These are phyloP conservation scores for Mesoclemmys tuberculata DNA, from an alignment of 2,113 vertebrate species.

Conservation along the genomic window DNA sequence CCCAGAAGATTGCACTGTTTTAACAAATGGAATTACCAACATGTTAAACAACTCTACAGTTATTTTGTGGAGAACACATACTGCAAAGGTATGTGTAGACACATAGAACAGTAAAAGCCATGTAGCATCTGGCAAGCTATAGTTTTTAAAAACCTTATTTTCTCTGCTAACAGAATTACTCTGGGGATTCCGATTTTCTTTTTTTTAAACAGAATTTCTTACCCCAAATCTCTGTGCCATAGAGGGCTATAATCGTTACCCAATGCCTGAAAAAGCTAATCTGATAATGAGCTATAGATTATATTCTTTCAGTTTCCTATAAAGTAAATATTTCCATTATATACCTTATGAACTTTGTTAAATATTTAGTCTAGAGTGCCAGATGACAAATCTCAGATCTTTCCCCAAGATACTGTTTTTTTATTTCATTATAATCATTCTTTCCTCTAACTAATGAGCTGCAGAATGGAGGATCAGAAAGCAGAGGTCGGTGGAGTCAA, in stretches of 20 bases:
- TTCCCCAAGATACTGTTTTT: background rate
- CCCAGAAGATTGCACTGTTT: background rate
- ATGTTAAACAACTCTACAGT: background rate
- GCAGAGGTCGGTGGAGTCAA: background rate
- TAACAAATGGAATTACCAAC: background rate
- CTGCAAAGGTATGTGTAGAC: background rate
- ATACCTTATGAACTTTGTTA: background rate
- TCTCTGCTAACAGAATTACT: background rate
- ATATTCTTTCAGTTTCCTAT: background rate
- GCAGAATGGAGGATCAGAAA: background rate
- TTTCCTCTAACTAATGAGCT: background rate
- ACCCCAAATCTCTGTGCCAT: background rate
- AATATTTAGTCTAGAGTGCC: conserved; percentile 24
- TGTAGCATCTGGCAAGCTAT: accelerated
- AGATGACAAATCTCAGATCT: conserved; percentile 8
- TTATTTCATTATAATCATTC: background rate
- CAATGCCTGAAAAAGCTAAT: conserved; percentile 32
- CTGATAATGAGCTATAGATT: background rate
- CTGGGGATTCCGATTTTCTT: background rate
- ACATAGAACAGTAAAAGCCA: background rate
- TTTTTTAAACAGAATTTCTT: background rate
- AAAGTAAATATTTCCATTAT: conserved; percentile 21
- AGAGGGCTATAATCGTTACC: background rate
- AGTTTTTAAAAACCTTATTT: background rate
- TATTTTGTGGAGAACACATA: background rate